Percentiles rank a stretch among this genome's conserved stretches.
phyloP scores from a whole-genome alignment of 64 coral and sea anemone species.

The Montipora cactus region DNA sequence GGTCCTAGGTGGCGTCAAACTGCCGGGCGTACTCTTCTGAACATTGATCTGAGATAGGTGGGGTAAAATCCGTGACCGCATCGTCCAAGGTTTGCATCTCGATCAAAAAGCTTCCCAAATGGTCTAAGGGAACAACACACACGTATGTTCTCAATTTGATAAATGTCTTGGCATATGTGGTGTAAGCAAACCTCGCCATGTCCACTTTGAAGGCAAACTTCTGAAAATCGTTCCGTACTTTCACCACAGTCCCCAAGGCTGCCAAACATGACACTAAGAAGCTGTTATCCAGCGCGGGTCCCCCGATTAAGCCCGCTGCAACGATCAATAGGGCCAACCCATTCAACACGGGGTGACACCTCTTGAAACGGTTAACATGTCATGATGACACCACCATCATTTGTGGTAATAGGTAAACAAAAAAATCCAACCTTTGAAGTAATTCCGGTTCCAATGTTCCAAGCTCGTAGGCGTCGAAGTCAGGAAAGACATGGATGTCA shows the following conservation, averaged over 20 bases:
- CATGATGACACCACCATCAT: constrained; percentile 44
- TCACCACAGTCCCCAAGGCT: no score
- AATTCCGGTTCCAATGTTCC: no score
- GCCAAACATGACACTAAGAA: no score
- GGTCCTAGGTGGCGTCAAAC: background rate
- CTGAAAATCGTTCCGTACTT: background rate
- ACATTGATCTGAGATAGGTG: constrained; percentile 25
- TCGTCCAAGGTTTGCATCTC: constrained; percentile 58
- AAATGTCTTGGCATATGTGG: no score
- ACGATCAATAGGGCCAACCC: no score
- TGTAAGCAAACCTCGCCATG: constrained; percentile 57
- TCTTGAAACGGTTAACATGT: background rate
- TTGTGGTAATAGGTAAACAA: constrained; percentile 47
- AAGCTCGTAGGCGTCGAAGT: no score
- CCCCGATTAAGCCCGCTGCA: no score
- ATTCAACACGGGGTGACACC: background rate
- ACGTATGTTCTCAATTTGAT: background rate
- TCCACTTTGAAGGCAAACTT: constrained; percentile 27
- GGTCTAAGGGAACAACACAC: background rate
- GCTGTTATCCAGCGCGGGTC: no score
- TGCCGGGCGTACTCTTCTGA: background rate
- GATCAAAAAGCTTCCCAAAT: background rate
- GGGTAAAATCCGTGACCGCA: constrained; percentile 26
- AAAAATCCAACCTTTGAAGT: background rate
- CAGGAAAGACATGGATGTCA: no score